These are phyloP conservation scores for Brachionus calyciflorus DNA, from an alignment of 1,140 invertebrate species.

Conservation along the genomic window DNA sequence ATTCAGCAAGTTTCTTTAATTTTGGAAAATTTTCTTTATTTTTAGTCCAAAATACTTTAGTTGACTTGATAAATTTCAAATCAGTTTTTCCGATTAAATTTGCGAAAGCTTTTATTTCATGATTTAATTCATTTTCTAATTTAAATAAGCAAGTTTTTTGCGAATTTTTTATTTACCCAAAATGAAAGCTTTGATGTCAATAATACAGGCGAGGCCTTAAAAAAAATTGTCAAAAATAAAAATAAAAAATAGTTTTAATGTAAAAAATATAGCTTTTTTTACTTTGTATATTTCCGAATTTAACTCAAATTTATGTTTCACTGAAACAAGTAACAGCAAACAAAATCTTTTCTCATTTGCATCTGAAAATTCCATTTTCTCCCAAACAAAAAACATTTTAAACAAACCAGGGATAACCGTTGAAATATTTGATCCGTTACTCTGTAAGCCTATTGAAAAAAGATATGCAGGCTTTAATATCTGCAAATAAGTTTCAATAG, in stretches of 20 bases:
- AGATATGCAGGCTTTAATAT: background rate
- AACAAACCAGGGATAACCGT: background rate
- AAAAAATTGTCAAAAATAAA: background rate
- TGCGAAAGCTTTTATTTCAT: background rate
- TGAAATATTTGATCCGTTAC: background rate
- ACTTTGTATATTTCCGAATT: background rate
- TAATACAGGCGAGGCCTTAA: background rate
- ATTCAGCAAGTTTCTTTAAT: background rate
- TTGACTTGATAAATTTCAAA: background rate
- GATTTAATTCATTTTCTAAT: background rate
- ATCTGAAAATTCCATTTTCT: background rate
- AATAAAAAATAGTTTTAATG: background rate
- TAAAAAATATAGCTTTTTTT: background rate
- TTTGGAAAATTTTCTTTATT: background rate
- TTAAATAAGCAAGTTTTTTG: conserved; percentile 17
- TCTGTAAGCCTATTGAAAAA: background rate
- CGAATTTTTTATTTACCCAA: background rate
- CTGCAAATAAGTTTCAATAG: conserved; percentile 9
- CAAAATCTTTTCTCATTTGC: conserved; percentile 15
- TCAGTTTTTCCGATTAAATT: background rate
- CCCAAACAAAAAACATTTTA: background rate
- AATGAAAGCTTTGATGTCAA: background rate
- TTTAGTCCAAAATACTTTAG: background rate
- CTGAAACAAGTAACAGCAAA: background rate
- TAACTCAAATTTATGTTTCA: conserved; percentile 16